phyloP scores from a whole-genome alignment of 2,888 invertebrate genomes.

The Liodrosophila aerea region DNA sequence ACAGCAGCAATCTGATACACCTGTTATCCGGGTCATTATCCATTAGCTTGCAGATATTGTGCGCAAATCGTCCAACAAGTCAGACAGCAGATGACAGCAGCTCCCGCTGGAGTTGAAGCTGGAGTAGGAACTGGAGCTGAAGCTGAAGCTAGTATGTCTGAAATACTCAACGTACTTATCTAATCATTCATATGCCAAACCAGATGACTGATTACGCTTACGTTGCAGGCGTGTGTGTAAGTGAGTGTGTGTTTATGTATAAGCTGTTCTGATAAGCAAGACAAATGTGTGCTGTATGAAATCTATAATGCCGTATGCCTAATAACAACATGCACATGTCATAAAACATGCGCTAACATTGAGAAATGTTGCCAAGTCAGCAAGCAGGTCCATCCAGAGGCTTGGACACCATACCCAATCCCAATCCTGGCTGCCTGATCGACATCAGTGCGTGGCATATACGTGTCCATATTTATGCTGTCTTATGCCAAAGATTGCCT shows the following conservation, averaged over 20 bases:
- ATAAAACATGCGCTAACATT: slow-evolving; percentile 63
- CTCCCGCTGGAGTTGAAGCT: no score
- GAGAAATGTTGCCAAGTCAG: slow-evolving; percentile 65
- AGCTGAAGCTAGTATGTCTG: slow-evolving; percentile 1
- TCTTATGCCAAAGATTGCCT: slow-evolving; percentile 51
- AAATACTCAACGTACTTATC: slow-evolving; percentile 46
- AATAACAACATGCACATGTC: slow-evolving; percentile 66
- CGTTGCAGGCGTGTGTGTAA: slow-evolving; percentile 37
- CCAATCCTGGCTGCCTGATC: slow-evolving; percentile 5
- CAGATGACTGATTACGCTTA: slow-evolving; percentile 70
- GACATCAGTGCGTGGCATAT: slow-evolving; percentile 36
- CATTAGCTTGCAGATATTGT: no score
- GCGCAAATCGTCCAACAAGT: no score
- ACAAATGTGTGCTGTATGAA: slow-evolving; percentile 66
- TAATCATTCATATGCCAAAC: slow-evolving; percentile 71
- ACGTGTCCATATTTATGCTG: slow-evolving; percentile 48
- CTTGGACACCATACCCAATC: not conserved
- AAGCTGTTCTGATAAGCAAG: slow-evolving; percentile 59
- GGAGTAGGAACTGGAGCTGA: no score
- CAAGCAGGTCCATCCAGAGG: slow-evolving; percentile 16
- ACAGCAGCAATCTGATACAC: not conserved
- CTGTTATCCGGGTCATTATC: not conserved
- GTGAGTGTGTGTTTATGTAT: slow-evolving; percentile 7
- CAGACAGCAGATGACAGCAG: not conserved
- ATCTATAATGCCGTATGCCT: slow-evolving; percentile 70